phyloP scores from a whole-genome alignment of 2,797 vertebrate genomes.

The Hapalemur alaotrensis region DNA sequence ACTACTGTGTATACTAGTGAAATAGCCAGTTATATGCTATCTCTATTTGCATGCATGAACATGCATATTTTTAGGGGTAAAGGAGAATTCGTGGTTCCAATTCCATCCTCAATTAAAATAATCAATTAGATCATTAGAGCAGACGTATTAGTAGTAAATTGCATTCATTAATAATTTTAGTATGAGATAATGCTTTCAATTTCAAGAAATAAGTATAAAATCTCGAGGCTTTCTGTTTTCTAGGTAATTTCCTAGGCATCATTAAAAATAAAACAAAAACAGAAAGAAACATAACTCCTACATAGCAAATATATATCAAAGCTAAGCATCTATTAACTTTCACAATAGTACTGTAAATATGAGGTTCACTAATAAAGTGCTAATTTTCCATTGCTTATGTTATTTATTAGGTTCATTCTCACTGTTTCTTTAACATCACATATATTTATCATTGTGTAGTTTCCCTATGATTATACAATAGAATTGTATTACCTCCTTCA shows the following conservation, averaged over 20 bases:
- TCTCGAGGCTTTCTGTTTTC: background rate
- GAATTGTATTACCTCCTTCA: background rate
- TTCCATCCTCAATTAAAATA: constrained; percentile 41
- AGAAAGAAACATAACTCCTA: background rate
- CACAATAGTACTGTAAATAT: background rate
- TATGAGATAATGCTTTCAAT: background rate
- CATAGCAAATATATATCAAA: background rate
- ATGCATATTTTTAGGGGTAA: background rate
- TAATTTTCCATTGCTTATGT: background rate
- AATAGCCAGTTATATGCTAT: background rate
- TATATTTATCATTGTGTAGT: background rate
- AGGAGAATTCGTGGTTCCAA: background rate
- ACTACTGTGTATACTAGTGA: background rate
- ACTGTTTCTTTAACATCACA: background rate
- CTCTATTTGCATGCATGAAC: background rate
- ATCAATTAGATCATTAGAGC: constrained; percentile 28
- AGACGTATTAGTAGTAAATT: background rate
- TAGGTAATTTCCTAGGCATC: background rate
- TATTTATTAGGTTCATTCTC: background rate
- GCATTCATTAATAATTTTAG: constrained; percentile 25
- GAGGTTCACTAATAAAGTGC: background rate
- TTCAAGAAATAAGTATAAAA: constrained; percentile 36
- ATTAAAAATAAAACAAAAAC: constrained; percentile 43
- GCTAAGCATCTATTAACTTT: background rate
- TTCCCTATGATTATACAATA: background rate